phyloP scores from a whole-genome alignment of 2,797 vertebrate species.

The Bufotes viridis region DNA sequence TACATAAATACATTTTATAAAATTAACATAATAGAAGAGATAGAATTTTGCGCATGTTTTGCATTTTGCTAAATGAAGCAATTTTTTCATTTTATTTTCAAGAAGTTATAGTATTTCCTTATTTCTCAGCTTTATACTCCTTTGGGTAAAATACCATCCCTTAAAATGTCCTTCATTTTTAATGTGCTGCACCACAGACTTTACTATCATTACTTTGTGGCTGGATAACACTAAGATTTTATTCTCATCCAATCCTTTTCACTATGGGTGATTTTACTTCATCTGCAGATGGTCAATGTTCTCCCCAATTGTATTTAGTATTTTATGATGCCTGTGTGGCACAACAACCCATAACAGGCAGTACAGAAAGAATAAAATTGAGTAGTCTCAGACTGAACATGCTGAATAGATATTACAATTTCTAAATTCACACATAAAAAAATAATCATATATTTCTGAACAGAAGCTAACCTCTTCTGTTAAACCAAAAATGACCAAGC shows the following conservation, averaged over 20 bases:
- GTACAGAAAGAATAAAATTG: constrained; percentile 35
- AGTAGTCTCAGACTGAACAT: constrained; percentile 10
- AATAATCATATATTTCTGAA: constrained; percentile 7
- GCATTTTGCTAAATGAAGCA: no score
- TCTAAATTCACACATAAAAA: constrained; percentile 44
- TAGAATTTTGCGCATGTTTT: no score
- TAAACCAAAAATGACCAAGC: background rate
- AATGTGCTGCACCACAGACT: background rate
- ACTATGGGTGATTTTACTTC: constrained; percentile 28
- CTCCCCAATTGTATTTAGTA: background rate
- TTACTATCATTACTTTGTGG: constrained; percentile 18
- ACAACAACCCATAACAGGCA: constrained; percentile 2
- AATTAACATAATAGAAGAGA: no score
- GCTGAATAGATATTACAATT: constrained; percentile 27
- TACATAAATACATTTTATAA: no score
- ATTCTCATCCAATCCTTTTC: constrained; percentile 35
- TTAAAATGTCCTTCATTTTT: constrained; percentile 23
- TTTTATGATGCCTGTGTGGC: constrained; percentile 33
- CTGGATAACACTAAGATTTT: constrained; percentile 29
- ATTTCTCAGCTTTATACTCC: no score
- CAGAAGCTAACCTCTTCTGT: constrained; percentile 3
- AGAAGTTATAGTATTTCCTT: no score
- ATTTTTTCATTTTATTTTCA: no score
- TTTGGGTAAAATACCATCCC: constrained; percentile 8
- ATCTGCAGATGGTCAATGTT: constrained; percentile 39